Evolutionary conservation across 1,140 invertebrate species (phyloP), one percentile per base, ranked within the genome.

Genomic region (Steinernema feltiae): DNA sequence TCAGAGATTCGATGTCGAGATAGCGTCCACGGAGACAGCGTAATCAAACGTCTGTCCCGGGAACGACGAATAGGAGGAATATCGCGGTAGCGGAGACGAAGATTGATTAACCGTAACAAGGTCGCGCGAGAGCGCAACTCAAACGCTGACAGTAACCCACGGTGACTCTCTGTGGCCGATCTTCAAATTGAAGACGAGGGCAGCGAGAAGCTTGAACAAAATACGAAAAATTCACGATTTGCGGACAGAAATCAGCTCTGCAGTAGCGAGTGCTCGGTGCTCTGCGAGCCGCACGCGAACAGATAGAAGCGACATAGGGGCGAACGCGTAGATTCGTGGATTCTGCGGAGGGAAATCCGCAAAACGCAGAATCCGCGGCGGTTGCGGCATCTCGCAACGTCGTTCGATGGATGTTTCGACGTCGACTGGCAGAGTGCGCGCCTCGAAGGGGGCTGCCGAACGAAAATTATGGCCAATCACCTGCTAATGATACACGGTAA

Each of bases 401-500:
- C 53, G 53, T 12, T 21, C 53, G 53, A 63, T 63, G 53, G 53
- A 63, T 63, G 53, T 63, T 63, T 63, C 53, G 53, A 63, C 53
- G 53, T 15, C 53, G 53, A 63, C 53, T 63, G 53, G 53, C 53
- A 27, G 15, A 21, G 53, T 63, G 53, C 53, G 53, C 53, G 53
- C 53, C 53, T 63, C 53, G 53, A 63, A 63, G 53, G 53, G 53
- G 53, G 53, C 53, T 63, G 53, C 53, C 53, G 53, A 63, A 21
- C 53, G 53, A 63, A 63, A 63, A 63, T 63, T 63, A 63, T 63
- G 53, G 73, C 48, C 73, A 74, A 74, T 74, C 73, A 74, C 73
- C 73, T 74, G 73, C 73, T 74, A 74, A 74, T 74, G 69, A 74
- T 74, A 74, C 73, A 63, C 53, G 73, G 73, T 74, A 74, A 74